Percentiles rank a stretch among this genome's conserved stretches.
Conservation (phyloP, 1,140 invertebrate species). For the Adoxophyes honmai region DNA sequence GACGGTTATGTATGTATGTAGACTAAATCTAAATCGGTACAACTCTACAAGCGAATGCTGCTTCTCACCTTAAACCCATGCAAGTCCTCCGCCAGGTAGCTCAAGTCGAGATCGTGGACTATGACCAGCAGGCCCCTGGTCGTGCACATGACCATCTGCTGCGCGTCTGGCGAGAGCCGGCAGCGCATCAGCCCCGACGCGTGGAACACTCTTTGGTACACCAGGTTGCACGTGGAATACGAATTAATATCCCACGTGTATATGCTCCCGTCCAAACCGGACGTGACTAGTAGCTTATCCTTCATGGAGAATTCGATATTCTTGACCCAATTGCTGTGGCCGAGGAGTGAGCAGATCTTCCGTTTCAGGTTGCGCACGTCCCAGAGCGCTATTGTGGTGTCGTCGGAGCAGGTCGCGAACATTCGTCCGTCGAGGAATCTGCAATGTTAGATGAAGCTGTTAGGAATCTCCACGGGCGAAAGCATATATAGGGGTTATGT, state of each 20-base stretch:
- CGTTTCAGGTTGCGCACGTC: conserved; percentile 91
- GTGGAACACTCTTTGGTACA: conserved; percentile 89
- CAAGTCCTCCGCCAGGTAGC: conserved; percentile 87
- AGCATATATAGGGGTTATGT: no score
- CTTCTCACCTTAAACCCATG: conserved; percentile 87
- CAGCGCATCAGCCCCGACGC: conserved; percentile 93
- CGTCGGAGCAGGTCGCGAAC: conserved; percentile 96
- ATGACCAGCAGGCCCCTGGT: conserved; percentile 93
- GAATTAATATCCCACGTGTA: conserved; percentile 97
- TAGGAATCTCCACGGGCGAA: no score
- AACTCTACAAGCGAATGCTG: no score
- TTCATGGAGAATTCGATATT: conserved; percentile 96
- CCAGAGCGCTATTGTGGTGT: conserved; percentile 94
- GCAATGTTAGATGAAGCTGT: conserved; percentile 7
- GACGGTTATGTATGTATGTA: no score
- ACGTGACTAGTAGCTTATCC: conserved; percentile 91
- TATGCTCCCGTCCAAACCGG: conserved; percentile 95
- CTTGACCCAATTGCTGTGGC: conserved; percentile 97
- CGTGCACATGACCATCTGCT: conserved; percentile 93
- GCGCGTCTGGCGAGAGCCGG: conserved; percentile 88
- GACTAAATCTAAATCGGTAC: no score
- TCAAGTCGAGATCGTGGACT: conserved; percentile 92
- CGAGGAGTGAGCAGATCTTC: conserved; percentile 86
- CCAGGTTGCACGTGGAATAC: conserved; percentile 86
- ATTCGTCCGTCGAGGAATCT: conserved; percentile 92